Evolutionary conservation across 1,140 invertebrate species (phyloP), one percentile per base, ranked within the genome.

Genomic region (Drosophila pandora): DNA sequence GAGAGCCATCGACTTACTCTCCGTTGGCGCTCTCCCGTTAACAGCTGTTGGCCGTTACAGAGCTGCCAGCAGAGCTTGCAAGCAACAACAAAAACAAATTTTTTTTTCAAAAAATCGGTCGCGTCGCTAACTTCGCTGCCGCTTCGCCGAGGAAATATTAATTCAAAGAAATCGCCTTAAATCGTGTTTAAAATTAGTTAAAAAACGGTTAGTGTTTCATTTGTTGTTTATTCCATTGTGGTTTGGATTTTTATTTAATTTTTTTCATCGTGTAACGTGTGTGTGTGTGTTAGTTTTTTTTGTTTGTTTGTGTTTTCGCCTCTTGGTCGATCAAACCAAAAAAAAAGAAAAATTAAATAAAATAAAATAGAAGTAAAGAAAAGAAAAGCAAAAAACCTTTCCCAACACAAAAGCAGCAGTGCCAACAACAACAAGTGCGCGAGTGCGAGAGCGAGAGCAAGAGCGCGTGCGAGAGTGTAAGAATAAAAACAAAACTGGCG

Each of bases 351-450:
- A 28, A 28, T 28, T 28, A 1, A 28, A 4, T 6, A 28, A 28
- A 28, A 6, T 25, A 3, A 25, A 28, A 28, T 6, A 28, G 5
- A 28, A 25, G 25, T 3, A 25, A 9, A 62, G 9, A 5, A 52
- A n/a, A n/a, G 48, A 25, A 52, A 30, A 17, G 23, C 17, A 6
- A 10, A 50, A 52, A 52, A 10, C 28, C 45, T 43, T 65, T 13
- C 13, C 13, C 30, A 12, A 67, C 64, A 54, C 17, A 48, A 55
- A 32, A 56, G 39, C 70, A 47, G 39, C 39, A 60, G 32, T 22
- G 48, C 17, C 48, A 75, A 76, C 70, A 82, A 65, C 61, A 65
- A 78, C 70, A 74, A 79, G 76, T 75, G 77, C 76, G 55, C 43
- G 25, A 64, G 52, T 45, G 9, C 30, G 34, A 34, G 30, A 37